phyloP scores from a whole-genome alignment of 2,113 vertebrate genomes.

The Rattus norvegicus region DNA sequence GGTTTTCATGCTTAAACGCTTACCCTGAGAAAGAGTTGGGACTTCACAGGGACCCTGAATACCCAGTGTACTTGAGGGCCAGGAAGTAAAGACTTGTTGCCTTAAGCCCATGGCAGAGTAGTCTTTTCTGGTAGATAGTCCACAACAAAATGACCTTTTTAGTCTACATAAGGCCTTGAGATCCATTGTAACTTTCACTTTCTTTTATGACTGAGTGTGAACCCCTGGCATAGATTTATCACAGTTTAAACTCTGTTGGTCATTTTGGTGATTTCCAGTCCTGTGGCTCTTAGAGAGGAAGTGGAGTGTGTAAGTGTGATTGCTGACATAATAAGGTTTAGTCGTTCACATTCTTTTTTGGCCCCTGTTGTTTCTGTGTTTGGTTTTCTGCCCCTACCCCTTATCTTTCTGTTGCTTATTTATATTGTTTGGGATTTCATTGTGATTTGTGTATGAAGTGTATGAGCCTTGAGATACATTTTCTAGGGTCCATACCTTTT shows the following conservation, averaged over 20 bases:
- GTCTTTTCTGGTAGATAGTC: neutral
- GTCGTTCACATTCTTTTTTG: neutral
- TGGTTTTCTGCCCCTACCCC: neutral
- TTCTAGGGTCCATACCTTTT: neutral
- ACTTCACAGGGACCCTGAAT: neutral
- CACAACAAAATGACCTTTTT: neutral
- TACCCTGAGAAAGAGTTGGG: neutral
- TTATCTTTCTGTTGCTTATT: constrained; percentile 23
- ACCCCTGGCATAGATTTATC: neutral
- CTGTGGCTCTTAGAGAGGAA: constrained; percentile 6
- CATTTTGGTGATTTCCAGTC: neutral
- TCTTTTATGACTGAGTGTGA: neutral
- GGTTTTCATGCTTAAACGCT: neutral
- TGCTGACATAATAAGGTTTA: neutral
- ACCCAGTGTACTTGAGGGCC: neutral
- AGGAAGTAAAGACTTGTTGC: too few relatives aligned
- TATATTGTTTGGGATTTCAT: neutral
- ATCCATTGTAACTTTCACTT: neutral
- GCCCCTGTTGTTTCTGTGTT: neutral
- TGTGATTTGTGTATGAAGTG: constrained; percentile 17
- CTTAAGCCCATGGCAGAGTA: too few relatives aligned
- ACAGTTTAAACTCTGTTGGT: neutral
- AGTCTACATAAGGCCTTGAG: neutral
- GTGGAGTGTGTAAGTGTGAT: neutral
- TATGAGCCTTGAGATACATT: constrained; percentile 19